Evolutionary conservation across 2,113 vertebrate species (phyloP), one percentile per base, ranked within the genome.

Genomic region (Craseonycteris thonglongyai): DNA sequence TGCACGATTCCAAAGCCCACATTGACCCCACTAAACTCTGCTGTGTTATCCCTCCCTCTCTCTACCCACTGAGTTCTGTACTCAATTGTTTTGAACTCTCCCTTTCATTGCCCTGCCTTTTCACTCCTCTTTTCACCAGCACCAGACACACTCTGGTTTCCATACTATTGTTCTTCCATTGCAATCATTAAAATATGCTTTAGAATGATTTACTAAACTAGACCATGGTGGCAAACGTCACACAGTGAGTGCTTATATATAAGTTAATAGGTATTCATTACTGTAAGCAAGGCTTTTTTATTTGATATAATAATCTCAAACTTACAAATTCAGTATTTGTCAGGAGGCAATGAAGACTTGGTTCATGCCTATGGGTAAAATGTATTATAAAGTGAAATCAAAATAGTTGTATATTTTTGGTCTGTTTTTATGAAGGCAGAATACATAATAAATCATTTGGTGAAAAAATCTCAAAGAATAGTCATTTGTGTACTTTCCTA

Each of bases 391-490:
- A 87, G 33, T n/a, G 54, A 95, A 78, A 93, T 89, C 79, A 28
- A 94, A 91, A 61, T 40, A 95, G 38, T 19, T 83, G 14, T 83
- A 56, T 12, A 66, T 75, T 91, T 68, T 82, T 58, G 35, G 33
- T 76, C 49, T 56, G 56, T 45, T 66, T 85, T 14, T 72, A 51
- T 30, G 6, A 93, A 92, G 45, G 54, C 30, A 90, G 15, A 90
- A 80, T 42, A 61, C 1, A 42, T 47, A 65, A n/a, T 85, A 82
- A 94, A 80, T 45, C 74, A 85, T 33, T 88, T 92, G 35, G 51
- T 38, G 18, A 65, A 76, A 82, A 90, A 49, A 7, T 66, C 59
- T 96, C 54, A 80, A 87, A 90, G 61, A 86, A 91, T 75, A 72
- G 56, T 72, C 14, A 68, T 78, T n/a, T 82, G 22, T 38, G 35